phyloP scores from a whole-genome alignment of 1,140 invertebrate genomes.

The Drosophila santomea region DNA sequence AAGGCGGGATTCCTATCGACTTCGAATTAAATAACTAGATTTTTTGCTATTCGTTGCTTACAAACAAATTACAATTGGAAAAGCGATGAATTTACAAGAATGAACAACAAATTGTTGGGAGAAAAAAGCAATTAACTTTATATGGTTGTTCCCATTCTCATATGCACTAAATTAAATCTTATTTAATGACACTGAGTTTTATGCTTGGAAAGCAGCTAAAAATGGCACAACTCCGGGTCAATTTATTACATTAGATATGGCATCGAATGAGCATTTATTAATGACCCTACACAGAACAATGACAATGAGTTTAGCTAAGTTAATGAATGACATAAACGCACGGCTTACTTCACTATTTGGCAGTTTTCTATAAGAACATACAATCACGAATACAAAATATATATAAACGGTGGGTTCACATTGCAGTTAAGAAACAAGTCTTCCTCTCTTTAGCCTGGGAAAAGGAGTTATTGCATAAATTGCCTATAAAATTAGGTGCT shows the following conservation, averaged over 20 bases:
- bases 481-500: conserved; percentile 23
- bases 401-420: conserved; percentile 33
- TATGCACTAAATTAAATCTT: no score
- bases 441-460: conserved; percentile 25
- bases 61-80: no score
- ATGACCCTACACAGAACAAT: conserved; percentile 4
- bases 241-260: conserved; percentile 5
- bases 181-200: no score
- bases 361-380: conserved; percentile 29
- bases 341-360: conserved; percentile 40
- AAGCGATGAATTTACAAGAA: no score
- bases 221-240: neutral
- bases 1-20: no score
- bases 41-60: no score
- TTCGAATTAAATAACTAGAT: no score
- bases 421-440: conserved; percentile 32
- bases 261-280: neutral
- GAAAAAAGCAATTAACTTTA: no score
- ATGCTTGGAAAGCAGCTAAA: no score
- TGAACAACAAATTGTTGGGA: no score
- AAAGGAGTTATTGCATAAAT: conserved; percentile 58
- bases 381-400: conserved; percentile 19
- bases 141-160: no score
- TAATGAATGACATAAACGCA: neutral
- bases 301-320: neutral